Base-by-base conservation (phyloP, 30 jellyfish, hydroid and myxozoan species). In the Pelagia noctiluca region DNA sequence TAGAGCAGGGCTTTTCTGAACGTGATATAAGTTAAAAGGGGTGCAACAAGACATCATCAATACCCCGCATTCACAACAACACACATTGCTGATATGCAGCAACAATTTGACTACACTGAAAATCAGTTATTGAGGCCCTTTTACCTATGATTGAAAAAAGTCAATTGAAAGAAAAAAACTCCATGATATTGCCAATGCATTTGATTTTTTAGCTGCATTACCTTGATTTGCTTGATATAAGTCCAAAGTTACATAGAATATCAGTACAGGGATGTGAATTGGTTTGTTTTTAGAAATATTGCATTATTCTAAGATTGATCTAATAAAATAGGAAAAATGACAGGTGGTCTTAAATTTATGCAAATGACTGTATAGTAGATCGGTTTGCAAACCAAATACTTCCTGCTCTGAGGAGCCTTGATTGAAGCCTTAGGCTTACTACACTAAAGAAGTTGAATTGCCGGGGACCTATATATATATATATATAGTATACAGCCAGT, bases 361-460 rank as follows among this genome's bases (percentile, higher is more conserved):
- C 57, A 42, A 42, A 42, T 42, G 16, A 42, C 57, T 42, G 57
- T 42, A 42, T 42, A 42, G 57, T 16, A 42, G 57, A 16, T 42
- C 8, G 57, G 57, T 42, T 42, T 16, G 57, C 16, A 42, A 42
- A 42, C 57, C 57, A 42, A 42, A 42, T 42, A 42, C 57, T 42
- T 42, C 16, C 16, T 42, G 57, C 57, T 42, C 57, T 42, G 57
- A n/a, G n/a, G n/a, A 42, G 57, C 57, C 57, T 42, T 42, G 57
- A 42, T 42, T 42, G 57, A 42, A 42, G 57, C 57, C 57, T 42
- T 42, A 42, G 57, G 57, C 57, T 16, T 42, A 42, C 57, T 42
- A 42, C 57, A n/a, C n/a, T n/a, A n/a, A n/a, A n/a, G n/a, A n/a
- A n/a, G n/a, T n/a, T n/a, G n/a, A n/a, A n/a, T n/a, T n/a, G n/a